These are phyloP conservation scores for Bellardia bayeri DNA, from an alignment of 2,888 invertebrate species.

Conservation along the genomic window DNA sequence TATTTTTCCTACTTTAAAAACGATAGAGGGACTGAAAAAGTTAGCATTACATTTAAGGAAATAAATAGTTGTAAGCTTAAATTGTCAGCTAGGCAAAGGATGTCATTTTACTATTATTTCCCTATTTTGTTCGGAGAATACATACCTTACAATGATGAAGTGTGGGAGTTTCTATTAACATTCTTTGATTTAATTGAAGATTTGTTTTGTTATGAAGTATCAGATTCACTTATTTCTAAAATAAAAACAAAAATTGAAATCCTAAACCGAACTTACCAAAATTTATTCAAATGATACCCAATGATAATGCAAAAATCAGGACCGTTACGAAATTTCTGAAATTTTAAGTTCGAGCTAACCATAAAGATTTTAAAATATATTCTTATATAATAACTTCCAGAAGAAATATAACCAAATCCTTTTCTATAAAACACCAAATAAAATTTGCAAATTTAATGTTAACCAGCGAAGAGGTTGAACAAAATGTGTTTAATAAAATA, in stretches of 20 bases:
- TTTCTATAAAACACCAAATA: conserved; percentile 31
- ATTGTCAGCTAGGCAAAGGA: not conserved
- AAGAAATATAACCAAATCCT: conserved; percentile 13
- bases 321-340: conserved; percentile 12
- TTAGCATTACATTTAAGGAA: too few relatives aligned
- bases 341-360: conserved; percentile 33
- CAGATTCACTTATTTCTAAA: not conserved
- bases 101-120: conserved; percentile 21
- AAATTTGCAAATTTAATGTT: conserved; percentile 29
- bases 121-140: conserved; percentile 27
- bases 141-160: conserved; percentile 5
- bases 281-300: too few relatives aligned
- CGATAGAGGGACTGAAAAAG: too few relatives aligned
- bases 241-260: not conserved
- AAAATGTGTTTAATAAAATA: not conserved
- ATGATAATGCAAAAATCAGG: conserved; percentile 6
- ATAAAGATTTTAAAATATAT: conserved; percentile 35
- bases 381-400: conserved; percentile 12
- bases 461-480: not conserved
- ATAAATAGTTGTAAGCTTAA: not conserved
- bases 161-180: conserved; percentile 16
- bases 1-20: too few relatives aligned
- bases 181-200: not conserved
- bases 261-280: too few relatives aligned
- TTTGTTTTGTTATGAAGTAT: conserved; percentile 14